These are phyloP conservation scores for Rattus rattus DNA, from an alignment of 2,113 vertebrate species.

Conservation along the genomic window DNA sequence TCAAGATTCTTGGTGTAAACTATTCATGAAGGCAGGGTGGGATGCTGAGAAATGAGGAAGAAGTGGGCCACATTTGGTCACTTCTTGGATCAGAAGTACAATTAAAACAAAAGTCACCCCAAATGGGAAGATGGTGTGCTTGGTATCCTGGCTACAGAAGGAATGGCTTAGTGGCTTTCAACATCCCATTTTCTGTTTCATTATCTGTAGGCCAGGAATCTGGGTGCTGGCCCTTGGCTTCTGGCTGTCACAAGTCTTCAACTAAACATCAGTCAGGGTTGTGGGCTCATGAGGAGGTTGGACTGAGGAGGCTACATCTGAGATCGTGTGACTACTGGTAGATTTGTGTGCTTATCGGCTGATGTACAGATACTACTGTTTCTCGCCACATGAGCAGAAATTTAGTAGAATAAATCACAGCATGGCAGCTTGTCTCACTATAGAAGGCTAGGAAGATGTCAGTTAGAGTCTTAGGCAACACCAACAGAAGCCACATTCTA, in stretches of 20 bases:
- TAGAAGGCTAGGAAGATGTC: background rate
- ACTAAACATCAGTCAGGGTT: background rate
- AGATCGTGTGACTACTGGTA: background rate
- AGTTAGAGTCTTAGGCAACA: background rate
- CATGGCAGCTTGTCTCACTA: background rate
- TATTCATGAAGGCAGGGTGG: background rate
- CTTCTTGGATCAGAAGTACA: background rate
- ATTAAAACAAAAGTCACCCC: background rate
- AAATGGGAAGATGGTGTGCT: background rate
- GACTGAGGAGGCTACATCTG: background rate
- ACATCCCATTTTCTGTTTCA: background rate
- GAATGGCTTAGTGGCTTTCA: background rate
- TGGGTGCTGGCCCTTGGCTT: background rate
- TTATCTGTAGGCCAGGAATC: background rate
- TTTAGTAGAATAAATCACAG: background rate
- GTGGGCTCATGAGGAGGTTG: background rate
- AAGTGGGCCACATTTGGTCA: background rate
- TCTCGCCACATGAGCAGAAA: background rate
- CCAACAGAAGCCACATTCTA: background rate
- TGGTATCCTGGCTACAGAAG: background rate
- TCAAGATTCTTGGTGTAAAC: background rate
- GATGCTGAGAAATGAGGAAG: background rate
- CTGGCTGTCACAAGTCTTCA: background rate
- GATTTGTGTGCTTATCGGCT: background rate
- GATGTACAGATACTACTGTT: background rate